Base-by-base conservation (phyloP, 2,797 vertebrate genomes). In the Lerista edwardsae region DNA sequence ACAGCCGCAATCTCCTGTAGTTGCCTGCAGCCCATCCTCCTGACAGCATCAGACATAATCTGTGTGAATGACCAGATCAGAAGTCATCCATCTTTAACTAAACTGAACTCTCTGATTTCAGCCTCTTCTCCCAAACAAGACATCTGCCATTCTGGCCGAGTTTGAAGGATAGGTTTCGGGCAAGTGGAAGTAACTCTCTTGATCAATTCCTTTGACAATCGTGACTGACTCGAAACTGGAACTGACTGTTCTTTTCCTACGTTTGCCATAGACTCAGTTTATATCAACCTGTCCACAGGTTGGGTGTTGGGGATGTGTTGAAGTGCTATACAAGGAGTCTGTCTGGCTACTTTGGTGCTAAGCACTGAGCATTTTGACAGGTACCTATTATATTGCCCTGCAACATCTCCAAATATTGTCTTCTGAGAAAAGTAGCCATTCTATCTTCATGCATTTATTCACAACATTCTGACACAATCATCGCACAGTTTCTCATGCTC, bases 131-230 rank as follows among this genome's bases (percentile, higher is more conserved):
- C 68, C 62, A 73, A 84, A 21, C 90, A 89, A 62, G 0, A 4
- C 29, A 1, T 72, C 39, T 71, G 34, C 44, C 9, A 29, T 31
- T 84, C 61, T 77, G 65, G 74, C 41, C 84, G 83, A 87, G 62
- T 3, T 75, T 57, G 73, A 51, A 11, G 11, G 2, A 5, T 5
- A 59, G 1, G 19, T 75, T 87, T 86, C 72, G 77, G 61, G 19
- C 55, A 11, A 86, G 23, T 72, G 31, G 61, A 34, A 77, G 80
- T 71, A 75, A 57, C 0, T 6, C 3, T 41, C 1, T 61, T 39
- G 36, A 81, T n/a, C 41, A 77, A 6, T 79, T 88, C 81, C 62
- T 89, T 51, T 9, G 34, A 41, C 61, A 83, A 9, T 1, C 82
- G 5, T 65, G 19, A 1, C 62, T 25, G 39, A 47, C 57, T 75